These are phyloP conservation scores for Drymonia ruficornis DNA, from an alignment of 2,888 invertebrate genomes.

Conservation along the genomic window DNA sequence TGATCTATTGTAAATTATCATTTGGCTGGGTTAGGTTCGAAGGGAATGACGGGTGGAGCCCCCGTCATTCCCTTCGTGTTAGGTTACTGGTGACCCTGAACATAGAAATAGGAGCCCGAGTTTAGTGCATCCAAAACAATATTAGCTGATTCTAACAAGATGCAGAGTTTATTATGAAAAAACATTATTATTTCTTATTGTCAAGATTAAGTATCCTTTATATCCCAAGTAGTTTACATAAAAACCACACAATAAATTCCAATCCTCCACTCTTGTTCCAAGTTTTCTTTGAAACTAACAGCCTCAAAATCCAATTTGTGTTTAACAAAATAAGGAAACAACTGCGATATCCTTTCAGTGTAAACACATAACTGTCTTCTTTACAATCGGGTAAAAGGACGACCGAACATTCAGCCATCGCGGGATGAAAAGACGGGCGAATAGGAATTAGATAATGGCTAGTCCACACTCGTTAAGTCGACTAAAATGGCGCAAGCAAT, in stretches of 20 bases:
- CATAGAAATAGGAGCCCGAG: too few species aligned
- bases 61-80: too few species aligned
- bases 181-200: too few species aligned
- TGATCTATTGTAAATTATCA: too few species aligned
- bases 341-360: constrained; percentile 17
- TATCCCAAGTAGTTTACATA: neutral
- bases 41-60: too few species aligned
- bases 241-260: constrained; percentile 3
- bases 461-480: constrained; percentile 33
- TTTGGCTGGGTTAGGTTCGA: too few species aligned
- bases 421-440: constrained; percentile 23
- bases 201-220: too few species aligned
- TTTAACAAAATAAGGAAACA: constrained; percentile 2
- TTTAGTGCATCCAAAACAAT: too few species aligned
- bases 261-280: neutral
- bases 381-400: constrained; percentile 35
- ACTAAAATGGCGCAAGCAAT: constrained; percentile 41
- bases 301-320: neutral
- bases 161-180: too few species aligned
- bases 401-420: constrained; percentile 21
- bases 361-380: constrained; percentile 31
- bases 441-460: constrained; percentile 23
- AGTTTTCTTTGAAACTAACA: constrained; percentile 4
- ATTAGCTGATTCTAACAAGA: too few species aligned
- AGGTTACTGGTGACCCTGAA: too few species aligned